phyloP scores from a whole-genome alignment of 2,888 invertebrate genomes.

The Chymomyza amoena region DNA sequence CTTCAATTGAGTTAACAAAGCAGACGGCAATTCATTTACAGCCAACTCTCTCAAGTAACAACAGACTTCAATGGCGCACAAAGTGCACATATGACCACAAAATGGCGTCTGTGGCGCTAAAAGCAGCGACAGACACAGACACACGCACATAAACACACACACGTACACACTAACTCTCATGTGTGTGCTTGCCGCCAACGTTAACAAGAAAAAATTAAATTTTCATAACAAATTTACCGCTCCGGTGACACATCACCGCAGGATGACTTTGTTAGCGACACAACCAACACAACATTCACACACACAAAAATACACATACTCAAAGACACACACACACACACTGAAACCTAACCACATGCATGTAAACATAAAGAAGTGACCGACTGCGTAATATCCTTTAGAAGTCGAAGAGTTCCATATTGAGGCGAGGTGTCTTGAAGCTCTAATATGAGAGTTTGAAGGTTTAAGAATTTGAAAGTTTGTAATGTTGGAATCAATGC shows the following conservation, averaged over 20 bases:
- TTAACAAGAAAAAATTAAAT: conserved; percentile 41
- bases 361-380: background rate
- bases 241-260: conserved; percentile 42
- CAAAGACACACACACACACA: background rate
- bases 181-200: conserved; percentile 6
- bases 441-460: too few species aligned
- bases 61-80: background rate
- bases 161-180: conserved; percentile 8
- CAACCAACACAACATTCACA: conserved; percentile 2
- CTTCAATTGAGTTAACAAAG: conserved; percentile 25
- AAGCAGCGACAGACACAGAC: background rate
- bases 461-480: too few species aligned
- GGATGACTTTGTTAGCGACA: conserved; percentile 37
- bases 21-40: conserved; percentile 18
- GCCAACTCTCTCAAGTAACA: background rate
- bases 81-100: conserved; percentile 32
- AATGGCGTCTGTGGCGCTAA: conserved; percentile 4
- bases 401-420: too few species aligned
- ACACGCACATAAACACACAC: background rate
- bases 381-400: too few species aligned
- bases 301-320: background rate
- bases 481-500: too few species aligned
- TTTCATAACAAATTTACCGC: conserved; percentile 60
- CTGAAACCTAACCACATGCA: conserved; percentile 4
- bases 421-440: too few species aligned